Evolutionary conservation across 2,113 vertebrate genomes (phyloP), one percentile per base, ranked within the genome.

Genomic region (Ammodytes marinus): DNA sequence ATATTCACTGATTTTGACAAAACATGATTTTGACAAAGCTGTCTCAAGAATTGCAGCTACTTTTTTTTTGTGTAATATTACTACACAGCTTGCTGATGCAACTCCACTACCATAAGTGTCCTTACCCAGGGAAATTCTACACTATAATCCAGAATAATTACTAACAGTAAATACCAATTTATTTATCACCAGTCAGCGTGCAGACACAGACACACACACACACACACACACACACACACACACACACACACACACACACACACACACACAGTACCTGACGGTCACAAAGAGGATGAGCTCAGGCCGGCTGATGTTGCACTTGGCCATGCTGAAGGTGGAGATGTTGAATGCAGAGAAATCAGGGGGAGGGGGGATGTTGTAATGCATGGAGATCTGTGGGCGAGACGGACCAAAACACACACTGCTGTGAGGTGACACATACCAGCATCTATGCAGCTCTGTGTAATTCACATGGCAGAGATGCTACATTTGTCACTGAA

Each of bases 341-440:
- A 96, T 37, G 85, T 64, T 84, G 82, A 95, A 95, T 57, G 88
- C 77, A 2, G 93, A 86, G 75, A 79, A 91, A 65, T 92, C 90
- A 0, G 88, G 72, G 17, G 93, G 89, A 89, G 94, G 94, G 0
- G 94, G 94, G 63, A 95, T 74, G 88, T 96, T 95, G 91, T 94
- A 95, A 17, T 88, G 61, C 82, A 94, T 49, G 35, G 92, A 88
- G 49, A 96, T 94, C 95, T 96, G 88, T 5, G 70, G 27, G 81
- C 65, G 65, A 75, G n/a, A 80, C 39, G 2, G 4, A n/a, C 13
- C 42, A 35, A 13, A 17, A 35, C 40, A 45, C 15, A 12, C 43
- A 74, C 42, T 27, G 27, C 27, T 27, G 27, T 27, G 27, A 27
- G 27, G 27, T 27, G 27, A 27, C 27, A 27, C 27, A 27, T 27